Base-by-base conservation (phyloP, 2,888 invertebrate genomes). In the Nephrotoma appendiculata region DNA sequence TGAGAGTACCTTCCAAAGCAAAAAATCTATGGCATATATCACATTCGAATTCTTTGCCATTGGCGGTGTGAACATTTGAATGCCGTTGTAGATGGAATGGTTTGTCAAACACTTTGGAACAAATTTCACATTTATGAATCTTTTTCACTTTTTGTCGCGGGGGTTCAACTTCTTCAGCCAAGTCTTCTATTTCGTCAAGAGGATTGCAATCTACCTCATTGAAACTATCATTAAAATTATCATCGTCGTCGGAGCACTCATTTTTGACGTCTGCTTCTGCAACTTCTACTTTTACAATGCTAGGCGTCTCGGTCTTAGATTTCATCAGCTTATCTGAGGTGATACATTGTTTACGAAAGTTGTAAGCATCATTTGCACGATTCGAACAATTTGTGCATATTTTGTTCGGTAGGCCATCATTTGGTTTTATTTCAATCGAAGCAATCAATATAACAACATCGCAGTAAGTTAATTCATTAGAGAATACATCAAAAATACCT, bases 381-480 rank as follows among this genome's bases (percentile, higher is more conserved):
- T 91, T 91, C 0, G 92, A 91, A 89, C 95, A 95, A 6, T 91
- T 90, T 88, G 90, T 89, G 89, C 95, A 95, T 86, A 95, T 91
- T 87, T 92, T 92, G 89, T 94, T 93, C 0, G 95, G 94, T 86
- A 95, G 89, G 57, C 93, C 93, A 91, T 95, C 94, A 57, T 92
- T 71, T 71, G 71, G 71, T 12, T 71, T 71, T 71, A 71, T 31
- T 71, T 71, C 71, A 4, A 71, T 71, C 9, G 71, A 71, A 9
- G 71, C 9, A 71, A 71, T 71, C 31, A 71, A 71, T 71, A 71
- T 71, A 71, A 71, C 31, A 31, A 71, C 31, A 71, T 71, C 71
- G 31, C 19, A 71, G 12, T 71, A 71, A 7, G 71, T 31, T 71
- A 71, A 31, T 11, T 71, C 71, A 71, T 71, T 71, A 11, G 71